A percentile compares a stretch with the other conserved stretches of the same genome.
Evolutionary conservation across 2,113 vertebrate genomes (phyloP).

Genomic region (Melanostigma gelatinosum): DNA sequence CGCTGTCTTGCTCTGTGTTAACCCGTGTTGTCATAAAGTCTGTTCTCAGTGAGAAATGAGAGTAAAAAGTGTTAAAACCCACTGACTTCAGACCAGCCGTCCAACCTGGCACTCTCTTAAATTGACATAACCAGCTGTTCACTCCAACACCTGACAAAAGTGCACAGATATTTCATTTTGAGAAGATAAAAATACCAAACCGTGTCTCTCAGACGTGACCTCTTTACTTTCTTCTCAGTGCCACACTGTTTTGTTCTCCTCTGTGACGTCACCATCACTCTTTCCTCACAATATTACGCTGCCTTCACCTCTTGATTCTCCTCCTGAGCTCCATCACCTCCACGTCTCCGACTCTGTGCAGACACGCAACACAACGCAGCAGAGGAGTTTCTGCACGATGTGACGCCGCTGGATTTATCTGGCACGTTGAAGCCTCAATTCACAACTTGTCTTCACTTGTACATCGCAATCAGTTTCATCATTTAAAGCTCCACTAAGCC

Average conservation of each 20-base stretch:
- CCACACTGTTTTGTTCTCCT: background rate
- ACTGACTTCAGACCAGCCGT: background rate
- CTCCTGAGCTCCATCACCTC: background rate
- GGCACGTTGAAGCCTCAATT: background rate
- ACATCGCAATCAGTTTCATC: background rate
- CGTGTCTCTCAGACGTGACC: background rate
- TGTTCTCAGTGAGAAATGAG: background rate
- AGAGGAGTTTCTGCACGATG: background rate
- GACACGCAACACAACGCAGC: background rate
- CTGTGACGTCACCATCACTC: background rate
- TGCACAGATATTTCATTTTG: background rate
- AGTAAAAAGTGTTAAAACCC: background rate
- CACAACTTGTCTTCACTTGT: background rate
- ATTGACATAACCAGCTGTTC: background rate
- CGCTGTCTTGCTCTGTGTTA: background rate
- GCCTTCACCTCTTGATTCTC: background rate
- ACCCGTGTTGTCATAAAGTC: background rate
- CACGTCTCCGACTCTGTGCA: background rate
- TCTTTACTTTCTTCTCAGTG: background rate
- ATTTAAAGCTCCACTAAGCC: background rate
- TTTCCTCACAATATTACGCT: background rate
- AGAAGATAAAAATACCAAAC: background rate
- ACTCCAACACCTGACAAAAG: background rate
- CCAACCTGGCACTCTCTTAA: background rate
- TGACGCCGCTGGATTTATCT: background rate